Conservation (phyloP, 2,113 vertebrate genomes). For the Scopus umbretta region DNA sequence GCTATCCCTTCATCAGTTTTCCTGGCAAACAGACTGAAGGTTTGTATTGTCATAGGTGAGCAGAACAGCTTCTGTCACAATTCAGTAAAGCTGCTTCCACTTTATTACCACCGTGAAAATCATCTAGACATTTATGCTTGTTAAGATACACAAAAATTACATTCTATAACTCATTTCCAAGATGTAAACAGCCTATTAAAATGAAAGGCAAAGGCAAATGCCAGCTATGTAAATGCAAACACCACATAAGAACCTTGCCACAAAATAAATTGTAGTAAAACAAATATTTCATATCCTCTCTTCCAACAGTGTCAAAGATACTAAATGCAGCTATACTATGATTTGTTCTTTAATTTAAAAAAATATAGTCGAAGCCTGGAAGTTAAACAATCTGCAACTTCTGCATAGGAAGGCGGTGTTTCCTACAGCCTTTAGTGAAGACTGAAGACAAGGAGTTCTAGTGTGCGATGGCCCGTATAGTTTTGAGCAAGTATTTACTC, state of each 20-base stretch:
- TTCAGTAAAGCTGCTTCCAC: neutral
- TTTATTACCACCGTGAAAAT: neutral
- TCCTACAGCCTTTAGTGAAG: neutral
- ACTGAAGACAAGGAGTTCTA: neutral
- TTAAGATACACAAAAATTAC: neutral
- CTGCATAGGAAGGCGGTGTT: neutral
- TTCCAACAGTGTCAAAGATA: neutral
- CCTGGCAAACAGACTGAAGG: neutral
- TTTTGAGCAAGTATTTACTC: neutral
- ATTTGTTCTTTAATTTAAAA: neutral
- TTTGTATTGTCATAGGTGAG: neutral
- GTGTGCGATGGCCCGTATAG: neutral
- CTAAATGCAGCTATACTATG: neutral
- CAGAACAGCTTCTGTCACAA: neutral
- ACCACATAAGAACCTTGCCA: neutral
- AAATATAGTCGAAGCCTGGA: neutral
- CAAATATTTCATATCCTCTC: neutral
- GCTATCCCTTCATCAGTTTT: neutral
- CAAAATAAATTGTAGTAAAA: neutral
- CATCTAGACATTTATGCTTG: neutral
- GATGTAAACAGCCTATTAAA: neutral
- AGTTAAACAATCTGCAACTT: neutral
- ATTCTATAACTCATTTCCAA: neutral
- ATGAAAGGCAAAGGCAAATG: neutral
- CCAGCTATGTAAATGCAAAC: neutral